These are phyloP conservation scores for Lymantria dispar DNA, from an alignment of 2,888 invertebrate species.

Conservation along the genomic window DNA sequence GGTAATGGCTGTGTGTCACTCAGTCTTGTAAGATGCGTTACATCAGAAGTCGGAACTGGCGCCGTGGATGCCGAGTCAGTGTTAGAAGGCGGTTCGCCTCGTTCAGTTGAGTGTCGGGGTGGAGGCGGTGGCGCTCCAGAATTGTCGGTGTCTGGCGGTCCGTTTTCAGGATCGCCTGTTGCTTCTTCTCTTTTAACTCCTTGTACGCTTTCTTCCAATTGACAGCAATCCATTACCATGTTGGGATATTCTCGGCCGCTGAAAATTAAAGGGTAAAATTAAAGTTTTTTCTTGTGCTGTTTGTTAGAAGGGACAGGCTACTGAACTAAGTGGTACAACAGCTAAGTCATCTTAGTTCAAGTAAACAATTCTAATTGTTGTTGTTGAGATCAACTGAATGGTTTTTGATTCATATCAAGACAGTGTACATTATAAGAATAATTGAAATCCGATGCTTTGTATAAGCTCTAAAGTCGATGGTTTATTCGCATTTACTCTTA, in stretches of 20 bases:
- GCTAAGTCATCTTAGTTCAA: too few relatives aligned
- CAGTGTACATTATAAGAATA: too few relatives aligned
- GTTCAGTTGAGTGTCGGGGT: constrained; percentile 61
- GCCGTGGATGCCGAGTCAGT: constrained; percentile 67
- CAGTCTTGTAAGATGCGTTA: constrained; percentile 71
- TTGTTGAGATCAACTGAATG: too few relatives aligned
- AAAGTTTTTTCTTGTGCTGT: too few relatives aligned
- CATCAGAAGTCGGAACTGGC: constrained; percentile 68
- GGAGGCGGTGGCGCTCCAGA: constrained; percentile 66
- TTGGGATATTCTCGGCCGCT: constrained; percentile 95
- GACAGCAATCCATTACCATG: constrained; percentile 96
- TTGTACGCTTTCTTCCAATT: constrained; percentile 91
- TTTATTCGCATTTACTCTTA: too few relatives aligned
- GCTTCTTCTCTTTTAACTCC: constrained; percentile 93
- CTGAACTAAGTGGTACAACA: too few relatives aligned
- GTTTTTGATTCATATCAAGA: too few relatives aligned
- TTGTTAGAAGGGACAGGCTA: too few relatives aligned
- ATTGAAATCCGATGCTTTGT: too few relatives aligned
- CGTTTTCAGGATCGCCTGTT: constrained; percentile 92
- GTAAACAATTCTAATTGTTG: too few relatives aligned
- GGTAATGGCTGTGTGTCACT: constrained; percentile 70
- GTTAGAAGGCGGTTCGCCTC: constrained; percentile 67
- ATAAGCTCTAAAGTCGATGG: too few relatives aligned
- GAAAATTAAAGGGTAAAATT: constrained; percentile 40
- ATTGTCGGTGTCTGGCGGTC: constrained; percentile 92